Conservation (phyloP, 2,888 invertebrate species). For the Aspidapion aeneum region DNA sequence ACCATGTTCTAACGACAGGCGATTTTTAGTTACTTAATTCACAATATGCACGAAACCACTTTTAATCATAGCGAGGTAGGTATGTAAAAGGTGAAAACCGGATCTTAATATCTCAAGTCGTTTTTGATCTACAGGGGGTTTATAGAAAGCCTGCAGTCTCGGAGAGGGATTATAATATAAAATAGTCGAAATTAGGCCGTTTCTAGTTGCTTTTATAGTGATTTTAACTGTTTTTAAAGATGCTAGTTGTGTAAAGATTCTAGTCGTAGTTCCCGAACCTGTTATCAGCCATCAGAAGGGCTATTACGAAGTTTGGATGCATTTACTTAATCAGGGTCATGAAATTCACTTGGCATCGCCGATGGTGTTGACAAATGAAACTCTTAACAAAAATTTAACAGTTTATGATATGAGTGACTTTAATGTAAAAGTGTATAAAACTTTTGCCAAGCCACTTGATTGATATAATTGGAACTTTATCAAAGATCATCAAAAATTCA, state of each 20-base stretch:
- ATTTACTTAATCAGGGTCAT: slow-evolving; percentile 50
- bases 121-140: no score
- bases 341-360: slow-evolving; percentile 49
- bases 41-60: slow-evolving; percentile 4
- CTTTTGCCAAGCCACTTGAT: no score
- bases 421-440: no score
- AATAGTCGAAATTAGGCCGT: no score
- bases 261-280: slow-evolving; percentile 47
- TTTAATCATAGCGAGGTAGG: slow-evolving; percentile 12
- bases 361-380: slow-evolving; percentile 44
- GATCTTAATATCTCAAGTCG: no score
- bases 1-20: slow-evolving; percentile 13
- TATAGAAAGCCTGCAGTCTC: no score
- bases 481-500: no score
- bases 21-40: not conserved
- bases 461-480: no score
- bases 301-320: slow-evolving; percentile 47
- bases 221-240: no score
- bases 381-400: slow-evolving; percentile 43
- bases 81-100: no score
- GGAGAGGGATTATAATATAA: no score
- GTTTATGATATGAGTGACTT: slow-evolving; percentile 47
- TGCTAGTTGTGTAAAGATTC: slow-evolving; percentile 41
- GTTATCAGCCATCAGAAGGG: slow-evolving; percentile 52
- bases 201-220: no score